Conservation (phyloP, 37 sponge, comb jelly and placozoan species). For the Haliclona indistincta region DNA sequence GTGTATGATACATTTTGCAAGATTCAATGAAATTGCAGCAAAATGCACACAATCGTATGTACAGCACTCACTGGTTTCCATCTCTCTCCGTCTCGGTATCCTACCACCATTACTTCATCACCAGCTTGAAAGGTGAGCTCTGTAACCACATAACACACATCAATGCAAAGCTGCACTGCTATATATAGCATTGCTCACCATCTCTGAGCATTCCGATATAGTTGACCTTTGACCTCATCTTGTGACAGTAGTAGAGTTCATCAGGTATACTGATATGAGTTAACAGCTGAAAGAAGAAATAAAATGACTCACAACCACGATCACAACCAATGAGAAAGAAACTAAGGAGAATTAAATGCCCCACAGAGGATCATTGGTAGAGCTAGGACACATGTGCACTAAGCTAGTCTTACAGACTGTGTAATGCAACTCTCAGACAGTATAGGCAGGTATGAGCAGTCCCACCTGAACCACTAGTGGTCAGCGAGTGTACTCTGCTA, state of each 20-base stretch:
- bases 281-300: slow-evolving; percentile 52
- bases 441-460: too few relatives aligned
- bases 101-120: slow-evolving; percentile 60
- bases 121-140: slow-evolving; percentile 68
- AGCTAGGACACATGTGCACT: too few relatives aligned
- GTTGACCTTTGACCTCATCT: slow-evolving; percentile 39
- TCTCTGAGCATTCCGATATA: slow-evolving; percentile 67
- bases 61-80: slow-evolving; percentile 64
- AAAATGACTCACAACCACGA: background rate
- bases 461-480: too few relatives aligned
- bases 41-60: background rate
- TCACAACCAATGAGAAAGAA: background rate
- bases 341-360: too few relatives aligned
- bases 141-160: background rate
- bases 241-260: slow-evolving; percentile 51
- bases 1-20: too few relatives aligned
- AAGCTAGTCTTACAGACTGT: too few relatives aligned
- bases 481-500: too few relatives aligned
- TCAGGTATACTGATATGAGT: slow-evolving; percentile 80
- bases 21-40: too few relatives aligned
- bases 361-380: too few relatives aligned
- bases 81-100: slow-evolving; percentile 50
- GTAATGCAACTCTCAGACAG: too few relatives aligned
- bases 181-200: slow-evolving; percentile 33
- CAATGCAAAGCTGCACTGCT: too few relatives aligned